Conservation (phyloP, 2,888 invertebrate genomes). For the Zaprionus lineosus region DNA sequence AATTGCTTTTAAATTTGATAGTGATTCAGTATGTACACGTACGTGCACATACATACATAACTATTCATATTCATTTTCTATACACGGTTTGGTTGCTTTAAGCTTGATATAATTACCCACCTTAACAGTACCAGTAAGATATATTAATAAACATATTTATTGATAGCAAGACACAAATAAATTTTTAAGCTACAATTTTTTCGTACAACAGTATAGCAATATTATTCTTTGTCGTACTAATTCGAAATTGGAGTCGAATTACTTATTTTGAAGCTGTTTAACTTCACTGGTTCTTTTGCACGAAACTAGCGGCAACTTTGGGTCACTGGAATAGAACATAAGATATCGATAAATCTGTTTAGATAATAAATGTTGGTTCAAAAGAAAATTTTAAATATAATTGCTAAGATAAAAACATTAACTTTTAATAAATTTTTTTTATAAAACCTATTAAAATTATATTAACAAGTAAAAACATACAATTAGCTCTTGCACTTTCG, state of each 20-base stretch:
- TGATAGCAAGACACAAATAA: conserved; percentile 19
- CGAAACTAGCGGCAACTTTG: background rate
- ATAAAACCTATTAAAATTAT: no score
- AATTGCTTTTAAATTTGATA: conserved; percentile 10
- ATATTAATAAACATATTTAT: conserved; percentile 43
- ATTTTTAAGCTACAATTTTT: conserved; percentile 23
- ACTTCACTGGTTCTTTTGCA: background rate
- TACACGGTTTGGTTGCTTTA: background rate
- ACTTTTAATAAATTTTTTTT: no score
- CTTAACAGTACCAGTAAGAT: conserved; percentile 37
- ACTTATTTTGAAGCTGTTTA: conserved; percentile 8
- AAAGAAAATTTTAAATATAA: no score
- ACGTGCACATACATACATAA: conserved; percentile 5
- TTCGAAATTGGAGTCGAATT: conserved; percentile 36
- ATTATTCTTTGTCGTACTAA: conserved; percentile 48
- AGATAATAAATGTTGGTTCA: no score
- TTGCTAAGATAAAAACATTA: no score
- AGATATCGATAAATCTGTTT: no score
- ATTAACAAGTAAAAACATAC: no score
- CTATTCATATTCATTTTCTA: background rate
- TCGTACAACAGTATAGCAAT: conserved; percentile 44
- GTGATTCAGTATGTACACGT: background rate
- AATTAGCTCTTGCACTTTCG: no score
- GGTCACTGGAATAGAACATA: background rate
- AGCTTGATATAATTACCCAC: conserved; percentile 28